These are phyloP conservation scores for Erinaceus europaeus DNA, from an alignment of 2,113 vertebrate genomes.

Conservation along the genomic window DNA sequence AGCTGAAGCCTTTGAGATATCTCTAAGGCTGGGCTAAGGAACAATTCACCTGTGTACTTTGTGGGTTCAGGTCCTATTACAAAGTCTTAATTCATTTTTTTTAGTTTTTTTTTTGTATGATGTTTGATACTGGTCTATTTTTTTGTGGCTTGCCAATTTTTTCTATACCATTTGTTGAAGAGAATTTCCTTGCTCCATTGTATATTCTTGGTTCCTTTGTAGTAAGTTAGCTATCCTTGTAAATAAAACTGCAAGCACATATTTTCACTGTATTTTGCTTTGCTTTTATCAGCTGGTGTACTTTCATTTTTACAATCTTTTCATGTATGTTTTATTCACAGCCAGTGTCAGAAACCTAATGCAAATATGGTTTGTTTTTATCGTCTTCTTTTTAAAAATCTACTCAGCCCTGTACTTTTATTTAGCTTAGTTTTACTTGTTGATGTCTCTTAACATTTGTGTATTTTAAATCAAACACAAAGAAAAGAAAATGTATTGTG, in stretches of 20 bases:
- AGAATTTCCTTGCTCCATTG: too few relatives aligned
- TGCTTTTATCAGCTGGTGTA: not conserved
- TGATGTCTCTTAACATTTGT: not conserved
- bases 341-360: constrained; percentile 26
- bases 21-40: too few relatives aligned
- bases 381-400: not conserved
- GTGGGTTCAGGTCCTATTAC: too few relatives aligned
- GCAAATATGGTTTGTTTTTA: not conserved
- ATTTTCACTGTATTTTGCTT: constrained; percentile 10
- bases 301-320: constrained; percentile 46
- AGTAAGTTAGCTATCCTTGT: too few relatives aligned
- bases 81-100: too few relatives aligned
- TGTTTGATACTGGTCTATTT: too few relatives aligned
- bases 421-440: not conserved
- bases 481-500: not conserved
- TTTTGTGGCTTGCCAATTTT: too few relatives aligned
- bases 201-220: too few relatives aligned
- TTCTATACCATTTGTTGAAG: too few relatives aligned
- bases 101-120: too few relatives aligned
- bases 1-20: too few relatives aligned
- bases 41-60: too few relatives aligned
- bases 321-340: constrained; percentile 56
- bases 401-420: not conserved
- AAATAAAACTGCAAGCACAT: not conserved
- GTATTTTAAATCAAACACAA: constrained; percentile 7